phyloP scores from a whole-genome alignment of 1,140 invertebrate genomes.

The Ooceraea biroi region DNA sequence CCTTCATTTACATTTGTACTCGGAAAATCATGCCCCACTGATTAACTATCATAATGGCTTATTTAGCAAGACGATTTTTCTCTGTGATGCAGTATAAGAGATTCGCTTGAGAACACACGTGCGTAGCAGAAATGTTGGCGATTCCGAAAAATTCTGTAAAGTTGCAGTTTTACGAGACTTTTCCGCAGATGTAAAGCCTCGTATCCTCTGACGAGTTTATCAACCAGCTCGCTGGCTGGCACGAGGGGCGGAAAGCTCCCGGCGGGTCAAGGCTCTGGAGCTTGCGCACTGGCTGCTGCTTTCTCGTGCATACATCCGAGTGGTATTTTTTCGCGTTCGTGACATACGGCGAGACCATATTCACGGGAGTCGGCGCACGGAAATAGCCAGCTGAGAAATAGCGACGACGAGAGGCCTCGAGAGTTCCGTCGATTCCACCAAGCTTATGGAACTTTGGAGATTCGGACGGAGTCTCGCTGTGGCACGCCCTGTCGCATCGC shows the following conservation, averaged over 20 bases:
- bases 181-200: conserved; percentile 15
- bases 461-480: background rate
- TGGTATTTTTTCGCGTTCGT: conserved; percentile 44
- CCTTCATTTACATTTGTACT: no score
- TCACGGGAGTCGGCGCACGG: conserved; percentile 16
- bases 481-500: conserved; percentile 40
- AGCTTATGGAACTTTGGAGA: background rate
- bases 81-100: no score
- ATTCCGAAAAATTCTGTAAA: no score
- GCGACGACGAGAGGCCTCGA: conserved; percentile 27
- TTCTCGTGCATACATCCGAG: conserved; percentile 23
- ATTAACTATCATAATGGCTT: no score
- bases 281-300: conserved; percentile 67
- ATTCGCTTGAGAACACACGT: no score
- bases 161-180: no score
- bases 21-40: no score
- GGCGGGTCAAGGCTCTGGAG: conserved; percentile 65
- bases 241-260: conserved; percentile 37
- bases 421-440: conserved; percentile 15
- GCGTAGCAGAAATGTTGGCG: no score
- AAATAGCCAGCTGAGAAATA: conserved; percentile 60
- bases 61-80: no score
- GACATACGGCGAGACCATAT: conserved; percentile 29
- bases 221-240: conserved; percentile 14
- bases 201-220: conserved; percentile 39